Evolutionary conservation across 2,888 invertebrate genomes (phyloP).

Genomic region (Amphiduros pacificus): DNA sequence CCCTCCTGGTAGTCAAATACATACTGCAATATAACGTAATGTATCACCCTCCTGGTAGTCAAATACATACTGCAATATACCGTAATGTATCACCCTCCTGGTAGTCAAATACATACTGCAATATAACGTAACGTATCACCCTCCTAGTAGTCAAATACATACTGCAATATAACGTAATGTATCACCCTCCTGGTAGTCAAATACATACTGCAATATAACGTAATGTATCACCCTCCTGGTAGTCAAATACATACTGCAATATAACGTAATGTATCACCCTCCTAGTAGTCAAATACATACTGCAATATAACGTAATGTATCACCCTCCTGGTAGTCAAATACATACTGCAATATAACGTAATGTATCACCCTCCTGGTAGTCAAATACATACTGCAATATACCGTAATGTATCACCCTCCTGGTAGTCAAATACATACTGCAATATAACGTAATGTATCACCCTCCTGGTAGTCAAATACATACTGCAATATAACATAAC

Average conservation of each 20-base stretch:
- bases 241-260: slow-evolving; percentile 61
- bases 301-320: slow-evolving; percentile 63
- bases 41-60: slow-evolving; percentile 59
- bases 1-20: too few species aligned
- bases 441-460: slow-evolving; percentile 4
- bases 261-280: not conserved
- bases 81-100: not conserved
- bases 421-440: slow-evolving; percentile 62
- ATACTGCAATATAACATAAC: slow-evolving; percentile 64
- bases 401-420: slow-evolving; percentile 60
- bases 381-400: too few species aligned
- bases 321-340: slow-evolving; percentile 60
- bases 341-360: slow-evolving; percentile 50
- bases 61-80: slow-evolving; percentile 58
- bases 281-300: too few species aligned
- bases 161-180: slow-evolving; percentile 40
- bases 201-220: slow-evolving; percentile 64
- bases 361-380: too few species aligned
- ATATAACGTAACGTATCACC: slow-evolving; percentile 63
- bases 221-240: slow-evolving; percentile 58
- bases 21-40: slow-evolving; percentile 64
- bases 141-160: slow-evolving; percentile 60
- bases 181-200: too few species aligned
- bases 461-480: too few species aligned
- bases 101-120: too few species aligned